phyloP scores from a whole-genome alignment of 2,113 vertebrate species.

The Rhadina sibilatrix region DNA sequence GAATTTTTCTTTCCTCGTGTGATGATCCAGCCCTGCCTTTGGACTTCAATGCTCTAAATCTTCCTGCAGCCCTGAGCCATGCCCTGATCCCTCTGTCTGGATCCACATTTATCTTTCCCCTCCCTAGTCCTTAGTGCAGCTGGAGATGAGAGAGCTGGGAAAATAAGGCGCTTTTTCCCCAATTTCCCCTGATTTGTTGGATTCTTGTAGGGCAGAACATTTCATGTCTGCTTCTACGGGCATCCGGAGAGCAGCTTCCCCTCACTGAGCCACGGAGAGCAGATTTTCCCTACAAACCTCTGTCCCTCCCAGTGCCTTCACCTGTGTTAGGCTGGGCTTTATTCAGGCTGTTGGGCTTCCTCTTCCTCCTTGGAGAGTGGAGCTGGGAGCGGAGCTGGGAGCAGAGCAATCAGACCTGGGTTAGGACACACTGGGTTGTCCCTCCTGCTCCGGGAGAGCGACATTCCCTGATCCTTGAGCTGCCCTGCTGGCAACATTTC shows the following conservation, averaged over 20 bases:
- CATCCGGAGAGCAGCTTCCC: fast-evolving
- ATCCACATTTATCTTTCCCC: neutral
- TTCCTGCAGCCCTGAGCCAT: neutral
- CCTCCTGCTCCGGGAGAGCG: fast-evolving
- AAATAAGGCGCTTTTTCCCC: neutral
- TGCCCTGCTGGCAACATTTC: neutral
- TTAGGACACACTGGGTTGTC: neutral
- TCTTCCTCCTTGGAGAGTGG: neutral
- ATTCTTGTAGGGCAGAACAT: neutral
- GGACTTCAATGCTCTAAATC: neutral
- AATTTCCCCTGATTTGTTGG: neutral
- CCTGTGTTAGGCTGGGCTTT: neutral
- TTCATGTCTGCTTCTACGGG: neutral
- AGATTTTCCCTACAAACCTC: neutral
- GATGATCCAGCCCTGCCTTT: neutral
- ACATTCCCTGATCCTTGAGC: neutral
- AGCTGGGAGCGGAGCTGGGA: neutral
- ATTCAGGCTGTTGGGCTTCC: neutral
- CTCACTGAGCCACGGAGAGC: fast-evolving
- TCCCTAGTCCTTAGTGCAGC: neutral
- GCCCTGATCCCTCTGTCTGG: neutral
- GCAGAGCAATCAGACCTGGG: fast-evolving
- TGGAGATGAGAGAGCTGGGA: neutral
- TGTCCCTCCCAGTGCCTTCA: neutral
- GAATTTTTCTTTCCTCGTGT: neutral